Conservation (phyloP, 2,113 vertebrate genomes). For the Talpa occidentalis region DNA sequence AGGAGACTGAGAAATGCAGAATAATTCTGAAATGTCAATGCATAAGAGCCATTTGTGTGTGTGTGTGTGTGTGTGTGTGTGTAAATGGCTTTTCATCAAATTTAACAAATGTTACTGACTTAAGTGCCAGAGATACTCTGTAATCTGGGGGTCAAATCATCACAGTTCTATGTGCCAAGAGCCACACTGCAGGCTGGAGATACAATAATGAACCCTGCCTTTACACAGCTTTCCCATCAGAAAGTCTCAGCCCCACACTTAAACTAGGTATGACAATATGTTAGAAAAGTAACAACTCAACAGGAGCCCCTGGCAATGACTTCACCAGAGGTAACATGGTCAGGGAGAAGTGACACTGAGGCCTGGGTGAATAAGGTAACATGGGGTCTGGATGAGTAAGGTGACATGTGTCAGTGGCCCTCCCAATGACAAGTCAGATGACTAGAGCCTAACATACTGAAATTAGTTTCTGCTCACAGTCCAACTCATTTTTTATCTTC, state of each 20-base stretch:
- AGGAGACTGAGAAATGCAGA: background rate
- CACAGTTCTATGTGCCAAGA: background rate
- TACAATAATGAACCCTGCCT: background rate
- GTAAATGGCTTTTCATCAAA: background rate
- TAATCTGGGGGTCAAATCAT: background rate
- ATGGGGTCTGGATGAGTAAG: background rate
- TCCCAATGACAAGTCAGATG: background rate
- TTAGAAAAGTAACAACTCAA: background rate
- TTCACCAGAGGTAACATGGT: no score
- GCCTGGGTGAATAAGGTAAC: background rate
- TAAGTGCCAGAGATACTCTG: background rate
- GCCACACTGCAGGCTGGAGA: background rate
- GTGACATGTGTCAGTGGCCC: background rate
- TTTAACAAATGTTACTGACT: background rate
- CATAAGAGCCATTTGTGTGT: background rate
- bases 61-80: background rate
- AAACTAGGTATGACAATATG: accelerated
- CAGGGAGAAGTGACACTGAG: background rate
- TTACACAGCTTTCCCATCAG: background rate
- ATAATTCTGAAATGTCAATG: background rate
- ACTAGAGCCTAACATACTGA: accelerated
- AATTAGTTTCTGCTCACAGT: background rate
- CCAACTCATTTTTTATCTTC: background rate
- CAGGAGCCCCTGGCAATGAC: background rate
- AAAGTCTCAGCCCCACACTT: background rate